Base-by-base conservation (phyloP, 2,888 invertebrate species). In the Trichopria drosophilae region DNA sequence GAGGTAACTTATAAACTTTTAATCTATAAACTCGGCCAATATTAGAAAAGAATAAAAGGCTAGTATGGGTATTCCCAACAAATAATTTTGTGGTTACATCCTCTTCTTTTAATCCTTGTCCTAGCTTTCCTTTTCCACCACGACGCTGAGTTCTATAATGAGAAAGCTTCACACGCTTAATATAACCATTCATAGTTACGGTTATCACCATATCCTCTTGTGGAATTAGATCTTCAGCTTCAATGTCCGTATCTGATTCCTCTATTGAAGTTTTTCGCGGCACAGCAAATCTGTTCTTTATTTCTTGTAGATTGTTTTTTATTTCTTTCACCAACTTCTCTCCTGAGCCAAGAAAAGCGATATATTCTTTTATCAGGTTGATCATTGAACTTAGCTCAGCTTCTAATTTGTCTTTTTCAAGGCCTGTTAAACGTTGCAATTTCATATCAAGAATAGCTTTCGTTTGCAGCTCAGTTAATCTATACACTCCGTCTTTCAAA, bases 1-100 rank as follows among this genome's bases (percentile, higher is more conserved):
- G 37, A 37, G 46, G 46, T 15, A 46, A 37, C 37, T 46, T 46
- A 46, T 46, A 46, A 28, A 46, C 37, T 22, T 46, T 46, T 29
- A 43, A 36, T 36, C 31, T 35, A 43, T 49, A 49, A 15, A 49
- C 49, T 43, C 35, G 35, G 20, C 49, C 49, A 36, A 43, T 29
- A 49, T 36, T 49, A 34, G 49, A 49, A 43, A 43, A 43, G 42
- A 49, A 42, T 42, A 49, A 43, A 10, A 49, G 28, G 32, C 23
- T 35, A 16, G 31, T n/a, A 35, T 46, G 31, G 31, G 46, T 26
- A 34, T 35, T 45, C 35, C 35, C 42, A 32, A 40, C 40, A n/a
- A n/a, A n/a, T n/a, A n/a, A n/a, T n/a, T n/a, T n/a, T n/a, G n/a
- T n/a, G n/a, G n/a, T n/a, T n/a, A n/a, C n/a, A n/a, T n/a, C n/a